Evolutionary conservation across 2,888 invertebrate genomes (phyloP).

Genomic region (Craniophora ligustri): DNA sequence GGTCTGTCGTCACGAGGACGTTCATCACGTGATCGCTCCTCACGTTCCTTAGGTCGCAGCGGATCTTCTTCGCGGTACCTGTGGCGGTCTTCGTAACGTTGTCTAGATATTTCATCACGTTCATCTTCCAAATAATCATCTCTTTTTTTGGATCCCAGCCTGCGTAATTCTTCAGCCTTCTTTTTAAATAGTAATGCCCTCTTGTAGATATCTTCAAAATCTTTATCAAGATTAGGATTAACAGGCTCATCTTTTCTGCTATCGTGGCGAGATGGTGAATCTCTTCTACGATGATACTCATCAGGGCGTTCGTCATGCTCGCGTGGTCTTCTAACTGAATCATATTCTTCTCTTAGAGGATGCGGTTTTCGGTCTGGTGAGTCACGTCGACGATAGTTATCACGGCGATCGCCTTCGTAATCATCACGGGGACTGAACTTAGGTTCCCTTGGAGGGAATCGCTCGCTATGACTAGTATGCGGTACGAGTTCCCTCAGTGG

Average conservation of each 20-base stretch:
- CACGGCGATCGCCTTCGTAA: constrained; percentile 39
- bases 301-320: constrained; percentile 52
- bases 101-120: constrained; percentile 31
- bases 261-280: constrained; percentile 52
- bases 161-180: constrained; percentile 72
- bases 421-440: constrained; percentile 45
- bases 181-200: constrained; percentile 75
- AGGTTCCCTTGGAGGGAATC: constrained; percentile 42
- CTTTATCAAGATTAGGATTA: constrained; percentile 65
- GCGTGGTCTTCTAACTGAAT: constrained; percentile 23
- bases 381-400: constrained; percentile 37
- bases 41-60: constrained; percentile 22
- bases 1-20: constrained; percentile 6
- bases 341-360: constrained; percentile 34
- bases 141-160: constrained; percentile 49
- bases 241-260: constrained; percentile 39
- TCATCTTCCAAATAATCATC: constrained; percentile 50
- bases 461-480: constrained; percentile 29
- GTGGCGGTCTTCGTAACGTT: constrained; percentile 34
- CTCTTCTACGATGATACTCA: constrained; percentile 46
- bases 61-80: constrained; percentile 43
- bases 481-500: constrained; percentile 27
- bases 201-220: constrained; percentile 77
- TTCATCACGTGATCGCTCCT: constrained; percentile 10
- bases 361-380: constrained; percentile 38